Conservation (phyloP, 2,888 invertebrate genomes). For the Orthonevra nobilis region DNA sequence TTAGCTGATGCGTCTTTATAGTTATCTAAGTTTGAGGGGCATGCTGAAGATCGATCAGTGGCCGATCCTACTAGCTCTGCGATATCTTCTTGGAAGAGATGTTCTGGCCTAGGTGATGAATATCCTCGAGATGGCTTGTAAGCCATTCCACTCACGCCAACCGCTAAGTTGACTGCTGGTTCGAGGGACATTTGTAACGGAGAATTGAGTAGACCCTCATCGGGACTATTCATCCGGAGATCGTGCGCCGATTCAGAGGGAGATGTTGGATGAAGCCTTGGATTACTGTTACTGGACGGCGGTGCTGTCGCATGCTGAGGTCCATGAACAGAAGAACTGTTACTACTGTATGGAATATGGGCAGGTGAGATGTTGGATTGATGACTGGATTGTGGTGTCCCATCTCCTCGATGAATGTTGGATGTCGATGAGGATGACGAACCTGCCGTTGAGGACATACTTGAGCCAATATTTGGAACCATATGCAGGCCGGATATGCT, state of each 20-base stretch:
- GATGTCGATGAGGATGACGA: conserved; percentile 60
- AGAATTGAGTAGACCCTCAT: conserved; percentile 84
- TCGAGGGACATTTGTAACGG: conserved; percentile 84
- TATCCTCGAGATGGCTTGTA: conserved; percentile 82
- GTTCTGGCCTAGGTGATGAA: conserved; percentile 82
- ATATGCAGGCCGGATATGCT: conserved; percentile 72
- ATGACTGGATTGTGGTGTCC: conserved; percentile 45
- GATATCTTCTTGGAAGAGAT: conserved; percentile 86
- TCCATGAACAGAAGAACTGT: conserved; percentile 42
- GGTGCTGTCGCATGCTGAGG: conserved; percentile 42
- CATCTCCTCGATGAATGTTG: conserved; percentile 48
- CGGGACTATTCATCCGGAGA: conserved; percentile 81
- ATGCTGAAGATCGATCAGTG: conserved; percentile 67
- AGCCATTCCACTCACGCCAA: conserved; percentile 83
- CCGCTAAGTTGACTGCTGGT: conserved; percentile 80
- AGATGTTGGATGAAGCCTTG: conserved; percentile 72
- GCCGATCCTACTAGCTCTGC: conserved; percentile 78
- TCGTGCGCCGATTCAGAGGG: conserved; percentile 80
- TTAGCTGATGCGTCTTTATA: conserved; percentile 82
- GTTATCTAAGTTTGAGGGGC: conserved; percentile 64
- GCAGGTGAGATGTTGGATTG: conserved; percentile 64
- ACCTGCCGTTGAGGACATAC: conserved; percentile 61
- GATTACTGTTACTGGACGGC: conserved; percentile 60
- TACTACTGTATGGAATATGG: conserved; percentile 57
- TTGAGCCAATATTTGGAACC: conserved; percentile 70